Evolutionary conservation across 2,113 vertebrate genomes (phyloP).

Genomic region (Nannobrachium achirus): DNA sequence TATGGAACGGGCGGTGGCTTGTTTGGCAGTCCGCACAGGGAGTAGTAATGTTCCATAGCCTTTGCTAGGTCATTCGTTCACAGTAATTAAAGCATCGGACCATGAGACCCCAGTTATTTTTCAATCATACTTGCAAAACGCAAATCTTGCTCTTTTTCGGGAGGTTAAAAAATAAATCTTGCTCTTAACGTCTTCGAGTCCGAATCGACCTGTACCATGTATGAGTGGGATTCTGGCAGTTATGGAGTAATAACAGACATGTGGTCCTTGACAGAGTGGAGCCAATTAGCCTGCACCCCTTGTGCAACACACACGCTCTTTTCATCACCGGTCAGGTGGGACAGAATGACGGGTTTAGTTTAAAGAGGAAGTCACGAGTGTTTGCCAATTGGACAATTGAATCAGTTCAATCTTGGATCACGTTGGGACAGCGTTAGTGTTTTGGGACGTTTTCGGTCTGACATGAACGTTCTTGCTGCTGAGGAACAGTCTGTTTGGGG

Average conservation of each 20-base stretch:
- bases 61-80: not conserved
- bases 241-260: constrained; percentile 9
- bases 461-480: no score
- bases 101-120: not conserved
- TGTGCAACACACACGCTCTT: not conserved
- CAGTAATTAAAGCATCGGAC: not conserved
- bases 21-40: constrained; percentile 2
- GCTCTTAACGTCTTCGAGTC: no score
- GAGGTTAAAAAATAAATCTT: no score
- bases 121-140: no score
- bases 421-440: not conserved
- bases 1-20: constrained; percentile 7
- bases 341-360: constrained; percentile 2
- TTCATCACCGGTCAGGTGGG: not conserved
- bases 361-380: not conserved
- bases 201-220: no score
- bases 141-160: no score
- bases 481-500: no score
- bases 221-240: not conserved
- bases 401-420: constrained; percentile 12
- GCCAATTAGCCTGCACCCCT: not conserved
- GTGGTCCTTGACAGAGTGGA: not conserved
- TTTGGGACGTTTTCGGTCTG: not conserved
- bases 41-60: not conserved
- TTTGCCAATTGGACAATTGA: constrained; percentile 19